Base-by-base conservation (phyloP, 2,888 invertebrate genomes). In the Agriotes lineatus region DNA sequence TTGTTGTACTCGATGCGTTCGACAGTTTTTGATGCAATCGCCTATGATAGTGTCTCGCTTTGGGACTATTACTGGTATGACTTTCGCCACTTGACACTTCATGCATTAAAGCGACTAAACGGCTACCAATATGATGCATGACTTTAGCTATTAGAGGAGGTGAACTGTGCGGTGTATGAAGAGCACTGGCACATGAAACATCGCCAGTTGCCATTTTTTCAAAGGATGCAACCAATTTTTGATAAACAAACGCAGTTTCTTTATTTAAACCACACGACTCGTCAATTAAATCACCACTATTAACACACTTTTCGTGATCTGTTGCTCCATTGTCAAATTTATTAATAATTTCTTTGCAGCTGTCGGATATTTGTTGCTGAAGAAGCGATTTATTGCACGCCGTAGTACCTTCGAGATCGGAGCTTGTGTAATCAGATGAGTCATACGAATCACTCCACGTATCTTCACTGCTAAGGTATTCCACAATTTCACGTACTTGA, bases 401-500 rank as follows among this genome's bases (percentile, higher is more conserved):
- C n/a, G 85, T 84, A 0, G 86, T 85, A 4, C 92, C 90, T 79
- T 95, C 95, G 59, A 95, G 85, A 82, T 96, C 96, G 0, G 95
- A 95, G 72, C 94, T 95, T 1, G 95, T 96, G 78, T 96, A 96
- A 82, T 96, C 96, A 0, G 95, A 95, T 1, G 95, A 95, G 82
- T 96, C 96, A 79, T 95, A 96, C 0, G 95, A 96, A 82, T 96
- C 96, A 73, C 95, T 96, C 95, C 95, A 96, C 2, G 96, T 94
- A 79, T 96, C 96, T 81, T 96, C 96, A 74, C 95, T 95, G 74
- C 95, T 96, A 71, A 96, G 85, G 82, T 96, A 96, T 83, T 96
- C 96, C 0, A 96, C 96, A 62, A 96, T 95, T 85, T 96, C 96
- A 18, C 93, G 90, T 37, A 96, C 96, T 83, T 96, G 95, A 75